Evolutionary conservation across 2,888 invertebrate genomes (phyloP).

Genomic region (Pollenia amentaria): DNA sequence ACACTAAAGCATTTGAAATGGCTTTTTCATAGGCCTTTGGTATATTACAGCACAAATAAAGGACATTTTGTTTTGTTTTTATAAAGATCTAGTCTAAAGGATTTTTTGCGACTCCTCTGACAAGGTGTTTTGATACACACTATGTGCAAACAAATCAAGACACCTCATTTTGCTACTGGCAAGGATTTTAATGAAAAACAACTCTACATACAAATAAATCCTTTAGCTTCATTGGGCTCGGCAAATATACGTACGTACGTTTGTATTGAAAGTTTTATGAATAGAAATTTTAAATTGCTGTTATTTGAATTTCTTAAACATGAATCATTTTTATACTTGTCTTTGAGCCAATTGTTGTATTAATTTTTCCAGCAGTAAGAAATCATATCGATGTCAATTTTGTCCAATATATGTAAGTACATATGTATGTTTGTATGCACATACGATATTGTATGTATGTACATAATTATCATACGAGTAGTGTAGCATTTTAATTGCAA

Average conservation of each 20-base stretch:
- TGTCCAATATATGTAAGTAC: constrained; percentile 43
- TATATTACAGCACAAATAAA: constrained; percentile 33
- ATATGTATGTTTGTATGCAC: too few species aligned
- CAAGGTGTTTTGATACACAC: constrained; percentile 36
- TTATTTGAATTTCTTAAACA: constrained; percentile 9
- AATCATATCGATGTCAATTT: neutral
- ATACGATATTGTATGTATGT: too few species aligned
- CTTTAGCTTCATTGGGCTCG: neutral
- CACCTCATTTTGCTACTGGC: constrained; percentile 52
- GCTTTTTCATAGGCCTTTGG: constrained; percentile 34
- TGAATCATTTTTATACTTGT: constrained; percentile 46
- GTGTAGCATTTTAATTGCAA: constrained; percentile 60
- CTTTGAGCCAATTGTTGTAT: constrained; percentile 12
- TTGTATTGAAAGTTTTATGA: neutral
- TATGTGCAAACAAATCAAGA: constrained; percentile 53
- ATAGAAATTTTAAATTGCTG: constrained; percentile 22
- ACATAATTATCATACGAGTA: constrained; percentile 48
- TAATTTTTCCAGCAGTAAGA: constrained; percentile 19
- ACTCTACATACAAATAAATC: constrained; percentile 11
- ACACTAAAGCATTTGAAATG: constrained; percentile 26
- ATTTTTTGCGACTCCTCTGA: neutral
- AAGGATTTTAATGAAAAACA: constrained; percentile 59
- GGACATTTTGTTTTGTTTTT: constrained; percentile 21
- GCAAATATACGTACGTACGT: neutral
- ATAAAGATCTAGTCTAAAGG: neutral